Conservation (phyloP, 2,113 vertebrate genomes). For the Rutilus rutilus region DNA sequence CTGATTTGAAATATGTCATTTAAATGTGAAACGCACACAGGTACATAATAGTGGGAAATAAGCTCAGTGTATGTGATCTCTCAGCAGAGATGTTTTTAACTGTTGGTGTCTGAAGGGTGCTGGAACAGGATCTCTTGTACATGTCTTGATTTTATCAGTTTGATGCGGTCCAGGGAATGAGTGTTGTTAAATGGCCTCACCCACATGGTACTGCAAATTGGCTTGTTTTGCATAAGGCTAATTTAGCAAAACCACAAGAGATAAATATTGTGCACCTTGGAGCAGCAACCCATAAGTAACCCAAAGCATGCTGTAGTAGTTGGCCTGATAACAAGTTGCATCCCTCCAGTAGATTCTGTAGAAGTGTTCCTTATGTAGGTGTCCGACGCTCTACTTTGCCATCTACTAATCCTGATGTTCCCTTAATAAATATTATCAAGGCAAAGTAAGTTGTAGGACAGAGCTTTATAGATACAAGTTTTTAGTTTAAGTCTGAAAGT, state of each 20-base stretch:
- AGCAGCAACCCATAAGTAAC: background rate
- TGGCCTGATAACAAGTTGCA: background rate
- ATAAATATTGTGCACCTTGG: conserved; percentile 38
- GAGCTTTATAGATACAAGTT: background rate
- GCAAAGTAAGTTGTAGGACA: background rate
- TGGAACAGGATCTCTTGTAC: conserved; percentile 1
- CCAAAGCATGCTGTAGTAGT: background rate
- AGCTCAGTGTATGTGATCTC: conserved; percentile 20
- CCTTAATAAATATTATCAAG: background rate
- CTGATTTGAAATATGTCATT: no score
- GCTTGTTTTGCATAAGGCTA: conserved; percentile 73
- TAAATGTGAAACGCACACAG: no score
- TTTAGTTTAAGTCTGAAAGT: background rate
- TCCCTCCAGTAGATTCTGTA: background rate
- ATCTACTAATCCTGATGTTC: background rate
- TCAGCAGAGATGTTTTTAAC: conserved; percentile 8
- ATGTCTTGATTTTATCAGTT: conserved; percentile 40
- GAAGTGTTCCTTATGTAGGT: background rate
- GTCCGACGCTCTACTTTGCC: background rate
- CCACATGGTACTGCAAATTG: conserved; percentile 71
- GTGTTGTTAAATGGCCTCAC: conserved; percentile 58
- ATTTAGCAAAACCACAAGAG: conserved; percentile 76
- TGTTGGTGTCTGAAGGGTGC: conserved; percentile 29
- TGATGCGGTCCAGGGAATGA: background rate
- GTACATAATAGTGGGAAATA: background rate